Conservation (phyloP, 1,140 invertebrate species). For the Vanessa atalanta region DNA sequence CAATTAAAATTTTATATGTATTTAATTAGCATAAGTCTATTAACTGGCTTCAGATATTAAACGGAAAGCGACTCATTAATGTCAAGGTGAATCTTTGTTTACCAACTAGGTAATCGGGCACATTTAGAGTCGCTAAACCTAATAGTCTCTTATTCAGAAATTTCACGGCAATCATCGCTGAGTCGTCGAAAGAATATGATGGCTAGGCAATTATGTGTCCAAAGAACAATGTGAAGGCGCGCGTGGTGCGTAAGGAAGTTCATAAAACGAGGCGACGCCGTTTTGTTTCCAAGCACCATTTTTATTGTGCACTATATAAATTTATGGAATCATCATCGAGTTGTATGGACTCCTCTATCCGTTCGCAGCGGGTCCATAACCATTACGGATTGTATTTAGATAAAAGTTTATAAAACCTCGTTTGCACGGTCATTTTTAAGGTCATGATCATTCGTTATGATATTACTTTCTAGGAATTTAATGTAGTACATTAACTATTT, state of each 20-base stretch:
- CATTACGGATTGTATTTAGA: conserved; percentile 72
- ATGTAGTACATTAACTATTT: neutral
- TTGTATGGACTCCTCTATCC: conserved; percentile 76
- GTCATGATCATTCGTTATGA: conserved; percentile 20
- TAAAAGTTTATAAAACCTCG: conserved; percentile 46
- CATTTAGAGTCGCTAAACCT: conserved; percentile 49
- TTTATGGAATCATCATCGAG: conserved; percentile 80
- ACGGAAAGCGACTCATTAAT: conserved; percentile 48
- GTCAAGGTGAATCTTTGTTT: conserved; percentile 65
- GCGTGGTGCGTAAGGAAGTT: conserved; percentile 51
- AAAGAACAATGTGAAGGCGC: conserved; percentile 54
- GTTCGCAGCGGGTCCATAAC: conserved; percentile 71
- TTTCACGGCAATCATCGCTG: conserved; percentile 63
- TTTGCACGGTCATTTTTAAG: conserved; percentile 30
- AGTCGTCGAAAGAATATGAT: conserved; percentile 40
- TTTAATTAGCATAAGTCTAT: conserved; percentile 52
- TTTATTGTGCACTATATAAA: conserved; percentile 79
- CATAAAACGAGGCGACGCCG: conserved; percentile 69
- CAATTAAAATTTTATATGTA: conserved; percentile 55
- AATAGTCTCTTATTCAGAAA: conserved; percentile 56
- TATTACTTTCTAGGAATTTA: neutral
- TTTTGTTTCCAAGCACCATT: conserved; percentile 69
- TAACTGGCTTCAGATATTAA: conserved; percentile 41
- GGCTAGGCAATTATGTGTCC: conserved; percentile 21
- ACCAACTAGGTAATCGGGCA: conserved; percentile 42